Evolutionary conservation across 2,113 vertebrate genomes (phyloP), one percentile per base, ranked within the genome.

Genomic region (Alces alces): DNA sequence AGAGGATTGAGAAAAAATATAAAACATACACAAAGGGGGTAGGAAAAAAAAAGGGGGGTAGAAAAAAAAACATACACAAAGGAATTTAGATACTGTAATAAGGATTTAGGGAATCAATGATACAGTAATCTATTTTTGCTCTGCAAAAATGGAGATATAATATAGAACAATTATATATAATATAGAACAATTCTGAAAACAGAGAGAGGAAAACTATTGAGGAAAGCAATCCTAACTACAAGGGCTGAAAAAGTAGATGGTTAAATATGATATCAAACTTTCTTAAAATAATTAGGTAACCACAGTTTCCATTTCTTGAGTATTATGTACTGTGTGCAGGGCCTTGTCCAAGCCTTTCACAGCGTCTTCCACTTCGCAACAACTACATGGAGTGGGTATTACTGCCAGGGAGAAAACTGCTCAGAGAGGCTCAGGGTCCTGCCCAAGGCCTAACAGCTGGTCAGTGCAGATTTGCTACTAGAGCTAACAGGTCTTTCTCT

Each of bases 121-220:
- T 79, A 52, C 13, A 47, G 89, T 93, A 86, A 33, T 70, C 55
- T 95, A 52, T 90, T 50, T 28, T 93, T 91, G 19, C 21, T 85
- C 30, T 76, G n/a, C 36, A 93, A 61, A 96, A 70, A 55, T 60
- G 54, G 36, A 92, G 45, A 50, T 84, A 54, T 2, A 92, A 87
- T 50, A 80, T 52, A 93, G 93, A 91, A n/a, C 15, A 89, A 27
- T 95, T 97, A n/a, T n/a, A 50, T 84, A 54, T 2, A 92, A 87
- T 50, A 80, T 52, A 93, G 93, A 91, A n/a, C 15, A 89, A 27
- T 95, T 97, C 45, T 91, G 86, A 83, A 91, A 86, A 66, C 16
- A 6, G 10, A 27, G 39, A 79, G n/a, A 93, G 43, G 83, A 90
- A 80, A 84, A 61, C 33, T 89, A 15, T 86, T 82, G 70, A 86